Evolutionary conservation across 2,797 vertebrate genomes (phyloP).

Genomic region (Strix occidentalis): DNA sequence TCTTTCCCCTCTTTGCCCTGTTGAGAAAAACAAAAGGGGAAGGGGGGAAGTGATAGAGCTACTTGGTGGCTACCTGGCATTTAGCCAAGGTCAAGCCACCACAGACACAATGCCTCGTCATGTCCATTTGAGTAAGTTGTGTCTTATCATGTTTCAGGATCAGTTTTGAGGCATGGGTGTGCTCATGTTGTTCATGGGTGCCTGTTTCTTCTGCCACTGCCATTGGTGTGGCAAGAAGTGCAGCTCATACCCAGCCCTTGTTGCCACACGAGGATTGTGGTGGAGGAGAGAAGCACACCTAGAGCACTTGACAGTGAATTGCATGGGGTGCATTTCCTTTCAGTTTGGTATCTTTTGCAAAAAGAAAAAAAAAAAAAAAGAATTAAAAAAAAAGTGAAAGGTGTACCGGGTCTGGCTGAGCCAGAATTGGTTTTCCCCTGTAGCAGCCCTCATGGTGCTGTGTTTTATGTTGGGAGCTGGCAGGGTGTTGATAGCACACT

Average conservation of each 20-base stretch:
- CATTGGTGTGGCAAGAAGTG: fast-evolving
- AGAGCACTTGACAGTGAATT: fast-evolving
- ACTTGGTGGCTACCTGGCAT: too few relatives aligned
- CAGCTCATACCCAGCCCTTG: fast-evolving
- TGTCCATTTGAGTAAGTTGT: fast-evolving
- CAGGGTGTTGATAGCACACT: too few relatives aligned
- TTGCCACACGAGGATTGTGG: fast-evolving
- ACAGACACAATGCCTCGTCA: background rate
- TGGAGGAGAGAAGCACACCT: fast-evolving
- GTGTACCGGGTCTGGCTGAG: too few relatives aligned
- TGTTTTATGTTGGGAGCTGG: too few relatives aligned
- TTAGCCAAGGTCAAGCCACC: too few relatives aligned
- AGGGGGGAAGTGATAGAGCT: too few relatives aligned
- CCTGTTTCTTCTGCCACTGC: background rate
- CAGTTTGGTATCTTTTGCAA: background rate
- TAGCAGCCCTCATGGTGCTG: too few relatives aligned
- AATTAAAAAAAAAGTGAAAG: background rate
- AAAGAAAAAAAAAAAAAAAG: background rate
- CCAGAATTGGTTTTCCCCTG: too few relatives aligned
- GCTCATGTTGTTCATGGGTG: background rate
- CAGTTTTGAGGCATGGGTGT: background rate
- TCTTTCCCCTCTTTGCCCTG: too few relatives aligned
- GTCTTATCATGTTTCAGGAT: background rate
- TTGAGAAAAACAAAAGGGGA: too few relatives aligned
- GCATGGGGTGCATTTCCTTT: background rate